A percentile compares a stretch with the other conserved stretches of the same genome.
phyloP scores from a whole-genome alignment of 1,140 invertebrate genomes.

The Dreissena rostriformis region DNA sequence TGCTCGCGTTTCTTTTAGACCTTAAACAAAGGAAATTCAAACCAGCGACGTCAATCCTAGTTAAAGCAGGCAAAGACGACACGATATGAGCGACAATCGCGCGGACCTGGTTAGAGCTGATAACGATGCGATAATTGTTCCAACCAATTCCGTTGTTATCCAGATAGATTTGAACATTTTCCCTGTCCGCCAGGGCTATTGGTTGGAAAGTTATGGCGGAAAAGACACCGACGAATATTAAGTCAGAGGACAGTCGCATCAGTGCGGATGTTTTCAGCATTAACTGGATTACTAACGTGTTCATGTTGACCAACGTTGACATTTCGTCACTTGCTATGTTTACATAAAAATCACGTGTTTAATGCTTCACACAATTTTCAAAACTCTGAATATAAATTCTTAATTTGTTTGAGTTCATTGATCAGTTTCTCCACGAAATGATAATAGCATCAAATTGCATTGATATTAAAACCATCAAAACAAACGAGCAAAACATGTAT shows the following conservation, averaged over 20 bases:
- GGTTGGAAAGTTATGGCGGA: constrained; percentile 13
- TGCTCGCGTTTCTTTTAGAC: background rate
- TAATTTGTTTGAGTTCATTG: no score
- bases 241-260: background rate
- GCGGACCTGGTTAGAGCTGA: background rate
- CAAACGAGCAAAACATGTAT: no score
- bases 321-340: no score
- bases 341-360: no score
- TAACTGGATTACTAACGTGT: no score
- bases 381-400: no score
- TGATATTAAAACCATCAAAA: no score
- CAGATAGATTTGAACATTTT: constrained; percentile 5
- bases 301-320: no score
- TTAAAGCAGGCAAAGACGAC: background rate
- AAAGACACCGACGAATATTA: constrained; percentile 38
- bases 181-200: constrained; percentile 16
- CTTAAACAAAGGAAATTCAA: constrained; percentile 28
- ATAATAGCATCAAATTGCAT: no score
- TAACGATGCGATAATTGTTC: constrained; percentile 1
- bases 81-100: constrained; percentile 24
- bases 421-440: no score
- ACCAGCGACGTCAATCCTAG: constrained; percentile 12
- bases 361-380: no score
- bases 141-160: background rate
- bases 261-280: constrained; percentile 26